These are phyloP conservation scores for Gisinianus flammeolus DNA, from an alignment of 2,888 invertebrate species.

Conservation along the genomic window DNA sequence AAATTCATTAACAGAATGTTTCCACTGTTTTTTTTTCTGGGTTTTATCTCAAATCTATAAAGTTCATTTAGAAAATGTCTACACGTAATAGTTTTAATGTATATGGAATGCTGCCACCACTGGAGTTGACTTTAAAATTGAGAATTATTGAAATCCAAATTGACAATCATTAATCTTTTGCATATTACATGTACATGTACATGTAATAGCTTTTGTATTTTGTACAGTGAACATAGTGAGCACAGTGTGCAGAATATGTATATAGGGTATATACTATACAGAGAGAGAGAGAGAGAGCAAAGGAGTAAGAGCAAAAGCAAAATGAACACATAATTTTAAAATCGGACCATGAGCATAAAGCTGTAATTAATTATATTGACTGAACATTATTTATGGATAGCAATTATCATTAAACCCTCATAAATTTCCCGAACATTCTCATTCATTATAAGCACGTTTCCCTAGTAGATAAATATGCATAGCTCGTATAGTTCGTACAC, in stretches of 20 bases:
- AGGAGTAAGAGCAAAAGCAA: not conserved
- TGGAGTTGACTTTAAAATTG: not conserved
- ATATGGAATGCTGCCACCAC: not conserved
- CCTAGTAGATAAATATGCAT: not conserved
- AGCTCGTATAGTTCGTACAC: too few species aligned
- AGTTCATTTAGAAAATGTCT: not conserved
- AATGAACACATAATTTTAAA: conserved; percentile 3
- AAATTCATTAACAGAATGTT: too few species aligned
- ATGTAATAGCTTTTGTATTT: not conserved
- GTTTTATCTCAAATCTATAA: not conserved
- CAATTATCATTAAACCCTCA: conserved; percentile 43
- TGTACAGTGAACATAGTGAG: not conserved
- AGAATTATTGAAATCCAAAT: not conserved
- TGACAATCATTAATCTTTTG: not conserved
- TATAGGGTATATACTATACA: not conserved
- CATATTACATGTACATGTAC: not conserved
- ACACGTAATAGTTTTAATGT: not conserved
- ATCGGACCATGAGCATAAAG: conserved; percentile 23
- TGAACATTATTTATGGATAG: conserved; percentile 40
- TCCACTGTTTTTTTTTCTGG: not conserved
- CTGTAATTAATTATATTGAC: conserved; percentile 46
- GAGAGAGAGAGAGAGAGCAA: conserved; percentile 5
- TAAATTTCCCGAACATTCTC: conserved; percentile 23
- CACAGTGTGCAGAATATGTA: not conserved
- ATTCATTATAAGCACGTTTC: not conserved